Evolutionary conservation across 2,797 vertebrate species (phyloP).

Genomic region (Pteropus rufus): DNA sequence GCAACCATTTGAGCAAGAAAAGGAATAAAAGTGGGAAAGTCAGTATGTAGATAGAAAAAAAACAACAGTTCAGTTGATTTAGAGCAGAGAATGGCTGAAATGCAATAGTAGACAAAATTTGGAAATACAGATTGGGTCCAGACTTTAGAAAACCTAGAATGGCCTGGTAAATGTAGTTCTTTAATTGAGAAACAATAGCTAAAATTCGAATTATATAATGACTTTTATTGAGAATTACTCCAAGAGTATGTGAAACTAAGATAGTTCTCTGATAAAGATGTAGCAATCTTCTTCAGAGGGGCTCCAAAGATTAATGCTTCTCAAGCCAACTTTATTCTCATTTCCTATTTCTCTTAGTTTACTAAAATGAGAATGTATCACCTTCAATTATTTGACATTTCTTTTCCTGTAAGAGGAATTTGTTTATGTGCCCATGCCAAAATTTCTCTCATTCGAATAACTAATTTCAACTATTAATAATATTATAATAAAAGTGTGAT

Average conservation of each 20-base stretch:
- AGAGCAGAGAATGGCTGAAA: neutral
- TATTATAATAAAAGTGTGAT: neutral
- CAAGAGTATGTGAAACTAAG: neutral
- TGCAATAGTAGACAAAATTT: neutral
- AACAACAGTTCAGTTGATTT: neutral
- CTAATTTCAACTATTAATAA: neutral
- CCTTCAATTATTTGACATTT: slow-evolving; percentile 45
- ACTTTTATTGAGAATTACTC: neutral
- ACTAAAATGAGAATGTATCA: neutral
- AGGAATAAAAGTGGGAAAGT: neutral
- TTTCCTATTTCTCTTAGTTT: neutral
- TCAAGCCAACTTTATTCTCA: neutral
- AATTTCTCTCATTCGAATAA: slow-evolving; percentile 14
- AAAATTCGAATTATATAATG: neutral
- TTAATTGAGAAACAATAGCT: neutral
- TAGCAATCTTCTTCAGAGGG: neutral
- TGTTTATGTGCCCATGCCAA: neutral
- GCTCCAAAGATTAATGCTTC: neutral
- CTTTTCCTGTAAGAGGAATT: neutral
- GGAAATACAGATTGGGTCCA: neutral
- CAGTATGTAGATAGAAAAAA: neutral
- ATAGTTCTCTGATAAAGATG: neutral
- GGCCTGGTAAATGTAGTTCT: neutral
- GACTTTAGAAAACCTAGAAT: neutral
- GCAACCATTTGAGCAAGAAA: neutral